phyloP scores from a whole-genome alignment of 2,888 invertebrate genomes.

The Standfussiana lucernea region DNA sequence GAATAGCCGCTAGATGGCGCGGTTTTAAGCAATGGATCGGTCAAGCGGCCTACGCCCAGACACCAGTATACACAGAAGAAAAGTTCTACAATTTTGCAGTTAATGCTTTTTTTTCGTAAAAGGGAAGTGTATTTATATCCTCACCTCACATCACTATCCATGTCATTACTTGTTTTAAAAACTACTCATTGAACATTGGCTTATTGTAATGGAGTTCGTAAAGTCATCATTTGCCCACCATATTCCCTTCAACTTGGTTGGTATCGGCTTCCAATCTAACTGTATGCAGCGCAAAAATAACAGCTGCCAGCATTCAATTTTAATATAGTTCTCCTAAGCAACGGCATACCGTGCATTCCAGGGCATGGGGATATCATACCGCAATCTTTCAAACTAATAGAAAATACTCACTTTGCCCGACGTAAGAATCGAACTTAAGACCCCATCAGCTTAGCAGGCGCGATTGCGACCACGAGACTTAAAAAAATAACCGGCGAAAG shows the following conservation, averaged over 20 bases:
- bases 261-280: neutral
- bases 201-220: neutral
- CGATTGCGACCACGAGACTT: neutral
- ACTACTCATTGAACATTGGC: neutral
- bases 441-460: neutral
- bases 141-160: neutral
- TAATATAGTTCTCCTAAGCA: neutral
- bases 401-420: neutral
- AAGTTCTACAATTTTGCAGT: neutral
- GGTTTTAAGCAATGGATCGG: neutral
- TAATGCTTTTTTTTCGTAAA: neutral
- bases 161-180: slow-evolving; percentile 1
- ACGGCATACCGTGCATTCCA: neutral
- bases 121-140: neutral
- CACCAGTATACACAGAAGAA: neutral
- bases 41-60: neutral
- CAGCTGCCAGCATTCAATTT: neutral
- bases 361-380: neutral
- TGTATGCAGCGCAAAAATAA: neutral
- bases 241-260: neutral
- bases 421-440: neutral
- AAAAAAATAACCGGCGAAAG: neutral
- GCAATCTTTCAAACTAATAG: neutral
- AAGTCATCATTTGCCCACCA: neutral
- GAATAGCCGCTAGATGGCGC: slow-evolving; percentile 1